A percentile compares a stretch with the other conserved stretches of the same genome.
Evolutionary conservation across 2,113 vertebrate species (phyloP).

Genomic region (Nasalis larvatus): DNA sequence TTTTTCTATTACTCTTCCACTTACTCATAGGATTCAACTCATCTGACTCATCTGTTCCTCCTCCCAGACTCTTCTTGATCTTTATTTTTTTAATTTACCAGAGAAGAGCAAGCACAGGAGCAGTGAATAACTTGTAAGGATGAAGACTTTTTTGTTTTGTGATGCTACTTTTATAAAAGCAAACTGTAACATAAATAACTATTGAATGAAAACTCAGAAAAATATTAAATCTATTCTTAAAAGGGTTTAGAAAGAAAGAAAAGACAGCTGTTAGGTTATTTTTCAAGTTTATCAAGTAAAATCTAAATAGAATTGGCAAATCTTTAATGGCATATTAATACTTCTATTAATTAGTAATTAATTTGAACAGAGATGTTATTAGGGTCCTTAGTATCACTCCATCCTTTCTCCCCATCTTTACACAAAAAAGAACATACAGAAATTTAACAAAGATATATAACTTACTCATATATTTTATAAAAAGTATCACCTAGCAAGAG

Average conservation of each 20-base stretch:
- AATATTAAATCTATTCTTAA: constrained; percentile 15
- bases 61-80: not conserved
- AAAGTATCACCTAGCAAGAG: not conserved
- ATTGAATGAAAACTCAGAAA: constrained; percentile 4
- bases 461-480: not conserved
- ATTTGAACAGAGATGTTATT: not conserved
- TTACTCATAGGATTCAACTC: not conserved
- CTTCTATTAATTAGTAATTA: not conserved
- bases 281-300: not conserved
- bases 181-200: not conserved
- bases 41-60: not conserved
- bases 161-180: constrained; percentile 19
- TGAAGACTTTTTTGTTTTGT: not conserved
- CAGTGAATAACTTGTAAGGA: not conserved
- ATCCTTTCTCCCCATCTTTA: not conserved
- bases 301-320: not conserved
- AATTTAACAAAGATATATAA: not conserved
- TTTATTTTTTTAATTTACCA: not conserved
- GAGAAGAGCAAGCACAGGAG: not conserved
- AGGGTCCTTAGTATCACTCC: not conserved
- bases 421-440: not conserved
- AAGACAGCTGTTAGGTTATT: not conserved
- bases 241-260: not conserved
- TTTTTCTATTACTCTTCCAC: not conserved
- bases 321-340: not conserved